Percentiles rank a stretch among this genome's conserved stretches.
phyloP scores from a whole-genome alignment of 2,888 invertebrate genomes.

The Helleia helle region DNA sequence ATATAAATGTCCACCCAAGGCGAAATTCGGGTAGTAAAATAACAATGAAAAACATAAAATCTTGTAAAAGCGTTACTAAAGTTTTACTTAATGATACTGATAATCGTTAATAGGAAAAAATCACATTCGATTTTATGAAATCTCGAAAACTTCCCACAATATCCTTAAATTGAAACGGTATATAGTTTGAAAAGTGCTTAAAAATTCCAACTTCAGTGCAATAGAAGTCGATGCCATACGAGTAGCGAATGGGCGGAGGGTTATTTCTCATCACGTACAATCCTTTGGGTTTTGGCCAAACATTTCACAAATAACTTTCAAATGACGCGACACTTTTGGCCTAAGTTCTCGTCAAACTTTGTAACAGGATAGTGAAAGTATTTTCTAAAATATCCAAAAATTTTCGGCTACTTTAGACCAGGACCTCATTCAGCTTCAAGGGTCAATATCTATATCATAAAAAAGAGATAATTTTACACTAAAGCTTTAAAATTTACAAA shows the following conservation, averaged over 20 bases:
- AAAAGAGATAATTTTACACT: too few relatives aligned
- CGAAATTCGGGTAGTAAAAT: too few relatives aligned
- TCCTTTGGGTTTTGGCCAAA: conserved; percentile 50
- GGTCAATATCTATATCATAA: too few relatives aligned
- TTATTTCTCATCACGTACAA: conserved; percentile 54
- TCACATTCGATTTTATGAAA: background rate
- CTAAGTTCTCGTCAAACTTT: conserved; percentile 16
- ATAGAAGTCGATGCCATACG: conserved; percentile 15
- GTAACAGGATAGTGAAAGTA: background rate
- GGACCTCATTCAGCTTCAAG: too few relatives aligned
- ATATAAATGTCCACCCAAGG: too few relatives aligned
- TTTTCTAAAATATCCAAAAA: too few relatives aligned
- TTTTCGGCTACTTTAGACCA: too few relatives aligned
- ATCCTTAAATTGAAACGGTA: background rate
- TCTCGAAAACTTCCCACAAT: background rate
- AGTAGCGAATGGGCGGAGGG: conserved; percentile 55
- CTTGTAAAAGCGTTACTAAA: too few relatives aligned
- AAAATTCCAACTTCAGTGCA: conserved; percentile 4
- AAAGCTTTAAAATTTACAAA: too few relatives aligned
- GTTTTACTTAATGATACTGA: too few relatives aligned
- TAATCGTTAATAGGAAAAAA: too few relatives aligned
- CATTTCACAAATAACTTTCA: conserved; percentile 35
- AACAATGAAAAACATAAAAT: too few relatives aligned
- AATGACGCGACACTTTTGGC: conserved; percentile 28
- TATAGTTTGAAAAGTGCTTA: conserved; percentile 3